Evolutionary conservation across 2,888 invertebrate genomes (phyloP).

Genomic region (Notodonta dromedarius): DNA sequence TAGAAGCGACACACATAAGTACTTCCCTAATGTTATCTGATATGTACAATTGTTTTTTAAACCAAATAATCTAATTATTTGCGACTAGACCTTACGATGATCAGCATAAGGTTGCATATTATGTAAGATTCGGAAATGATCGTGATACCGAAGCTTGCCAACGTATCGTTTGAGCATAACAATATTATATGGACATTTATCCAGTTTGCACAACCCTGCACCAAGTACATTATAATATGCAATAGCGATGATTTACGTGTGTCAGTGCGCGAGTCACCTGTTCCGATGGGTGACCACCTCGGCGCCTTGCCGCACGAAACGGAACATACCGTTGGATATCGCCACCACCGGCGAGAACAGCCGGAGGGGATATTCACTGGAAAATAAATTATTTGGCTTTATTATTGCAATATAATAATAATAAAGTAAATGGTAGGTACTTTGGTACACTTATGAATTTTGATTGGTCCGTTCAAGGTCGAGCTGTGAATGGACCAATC

Average conservation of each 20-base stretch:
- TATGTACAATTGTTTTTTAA: no score
- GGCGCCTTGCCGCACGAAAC: conserved; percentile 76
- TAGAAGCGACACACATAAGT: no score
- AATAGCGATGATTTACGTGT: conserved; percentile 13
- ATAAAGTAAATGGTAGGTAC: no score
- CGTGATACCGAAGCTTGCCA: background rate
- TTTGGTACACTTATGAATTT: no score
- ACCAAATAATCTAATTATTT: no score
- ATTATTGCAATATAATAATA: no score
- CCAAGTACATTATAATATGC: conserved; percentile 16
- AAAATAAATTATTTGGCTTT: conserved; percentile 17
- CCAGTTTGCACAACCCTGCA: conserved; percentile 44
- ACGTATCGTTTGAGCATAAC: background rate
- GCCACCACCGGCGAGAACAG: conserved; percentile 94
- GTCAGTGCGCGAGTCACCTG: conserved; percentile 55
- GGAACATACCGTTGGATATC: conserved; percentile 91
- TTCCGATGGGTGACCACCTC: conserved; percentile 60
- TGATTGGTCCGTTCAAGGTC: no score
- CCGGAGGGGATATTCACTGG: conserved; percentile 89
- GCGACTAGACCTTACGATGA: no score
- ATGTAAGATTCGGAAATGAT: background rate
- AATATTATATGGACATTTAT: conserved; percentile 1
- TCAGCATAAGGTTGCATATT: no score
- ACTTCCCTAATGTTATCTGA: no score
- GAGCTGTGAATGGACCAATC: no score